phyloP scores from a whole-genome alignment of 2,113 vertebrate genomes.

The Rhinoptilus africanus region DNA sequence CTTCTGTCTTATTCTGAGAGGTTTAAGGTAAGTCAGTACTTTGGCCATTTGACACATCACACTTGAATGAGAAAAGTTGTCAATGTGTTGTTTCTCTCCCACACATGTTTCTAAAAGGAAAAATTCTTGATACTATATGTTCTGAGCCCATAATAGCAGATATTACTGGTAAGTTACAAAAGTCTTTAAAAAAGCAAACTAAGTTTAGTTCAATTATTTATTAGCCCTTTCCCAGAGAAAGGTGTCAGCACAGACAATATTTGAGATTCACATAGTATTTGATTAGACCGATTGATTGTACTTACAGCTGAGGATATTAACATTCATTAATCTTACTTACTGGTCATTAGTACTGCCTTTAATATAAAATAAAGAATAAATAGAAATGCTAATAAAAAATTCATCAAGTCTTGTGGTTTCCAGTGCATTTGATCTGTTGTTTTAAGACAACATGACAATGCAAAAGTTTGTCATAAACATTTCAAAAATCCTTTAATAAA shows the following conservation, averaged over 20 bases:
- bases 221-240: constrained; percentile 48
- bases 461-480: constrained; percentile 8
- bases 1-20: neutral
- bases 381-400: constrained; percentile 85
- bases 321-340: constrained; percentile 75
- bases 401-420: constrained; percentile 73
- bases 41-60: neutral
- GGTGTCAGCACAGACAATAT: constrained; percentile 57
- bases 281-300: constrained; percentile 82
- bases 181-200: neutral
- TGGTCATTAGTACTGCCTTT: constrained; percentile 79
- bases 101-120: neutral
- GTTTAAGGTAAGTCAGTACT: neutral
- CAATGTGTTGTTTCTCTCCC: neutral
- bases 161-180: neutral
- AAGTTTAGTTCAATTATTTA: constrained; percentile 59
- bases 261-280: constrained; percentile 77
- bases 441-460: constrained; percentile 68
- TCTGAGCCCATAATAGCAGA: neutral
- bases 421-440: constrained; percentile 76
- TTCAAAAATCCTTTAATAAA: constrained; percentile 37
- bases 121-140: neutral
- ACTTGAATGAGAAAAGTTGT: neutral
- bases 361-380: constrained; percentile 84
- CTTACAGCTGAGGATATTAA: constrained; percentile 70